Percentiles rank a stretch among this genome's conserved stretches.
These are phyloP conservation scores for Trachelus tabidus DNA, from an alignment of 2,888 invertebrate genomes.

Conservation along the genomic window DNA sequence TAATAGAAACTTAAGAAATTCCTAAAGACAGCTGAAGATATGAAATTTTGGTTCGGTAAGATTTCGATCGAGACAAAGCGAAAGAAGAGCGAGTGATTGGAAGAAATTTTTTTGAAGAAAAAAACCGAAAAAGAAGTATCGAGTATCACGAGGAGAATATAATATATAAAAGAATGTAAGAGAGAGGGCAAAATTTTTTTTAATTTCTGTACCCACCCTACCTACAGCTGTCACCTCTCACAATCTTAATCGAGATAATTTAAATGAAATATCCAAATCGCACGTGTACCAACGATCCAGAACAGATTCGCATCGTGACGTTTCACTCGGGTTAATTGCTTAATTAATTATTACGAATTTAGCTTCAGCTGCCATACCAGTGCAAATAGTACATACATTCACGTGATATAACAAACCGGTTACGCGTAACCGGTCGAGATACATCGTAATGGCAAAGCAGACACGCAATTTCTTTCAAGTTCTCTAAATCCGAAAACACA, in stretches of 20 bases:
- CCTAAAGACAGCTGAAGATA: background rate
- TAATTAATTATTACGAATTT: background rate
- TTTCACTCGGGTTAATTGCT: background rate
- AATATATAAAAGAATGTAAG: background rate
- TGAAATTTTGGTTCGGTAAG: background rate
- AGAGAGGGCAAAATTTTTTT: no score
- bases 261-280: background rate
- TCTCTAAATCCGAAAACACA: background rate
- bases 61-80: background rate
- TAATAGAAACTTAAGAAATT: background rate
- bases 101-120: background rate
- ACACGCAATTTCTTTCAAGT: background rate
- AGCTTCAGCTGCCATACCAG: background rate
- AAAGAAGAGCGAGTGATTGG: background rate
- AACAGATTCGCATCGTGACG: background rate
- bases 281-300: background rate
- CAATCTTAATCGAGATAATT: background rate
- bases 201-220: no score
- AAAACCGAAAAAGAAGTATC: no score
- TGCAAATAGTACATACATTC: background rate
- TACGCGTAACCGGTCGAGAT: background rate
- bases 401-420: background rate
- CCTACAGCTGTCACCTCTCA: background rate
- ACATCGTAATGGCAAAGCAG: background rate
- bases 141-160: background rate